Evolutionary conservation across 2,797 vertebrate genomes (phyloP).

Genomic region (Myotis myotis): DNA sequence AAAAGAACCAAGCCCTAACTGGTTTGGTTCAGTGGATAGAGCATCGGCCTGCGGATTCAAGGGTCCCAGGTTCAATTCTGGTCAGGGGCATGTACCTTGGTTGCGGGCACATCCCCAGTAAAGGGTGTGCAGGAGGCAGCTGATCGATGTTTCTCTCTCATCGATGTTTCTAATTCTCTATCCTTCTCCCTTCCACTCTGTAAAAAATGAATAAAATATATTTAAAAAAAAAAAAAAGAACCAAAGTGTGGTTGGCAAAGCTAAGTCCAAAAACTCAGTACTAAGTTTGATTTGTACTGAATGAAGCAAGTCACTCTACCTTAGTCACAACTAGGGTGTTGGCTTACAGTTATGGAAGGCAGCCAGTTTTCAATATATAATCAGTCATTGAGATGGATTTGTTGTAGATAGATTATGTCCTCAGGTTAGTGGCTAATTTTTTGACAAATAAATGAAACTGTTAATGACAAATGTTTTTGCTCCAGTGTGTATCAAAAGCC

Average conservation of each 20-base stretch:
- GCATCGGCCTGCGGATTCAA: too few relatives aligned
- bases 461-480: conserved; percentile 1
- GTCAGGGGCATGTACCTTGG: too few relatives aligned
- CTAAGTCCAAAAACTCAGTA: not conserved
- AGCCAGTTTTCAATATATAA: not conserved
- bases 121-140: too few relatives aligned
- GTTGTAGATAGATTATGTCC: not conserved
- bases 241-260: not conserved
- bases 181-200: too few relatives aligned
- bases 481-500: not conserved
- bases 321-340: not conserved
- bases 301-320: not conserved
- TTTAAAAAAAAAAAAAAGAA: not conserved
- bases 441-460: not conserved
- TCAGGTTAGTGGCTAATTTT: not conserved
- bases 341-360: not conserved
- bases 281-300: not conserved
- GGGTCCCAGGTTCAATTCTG: too few relatives aligned
- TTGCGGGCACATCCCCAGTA: too few relatives aligned
- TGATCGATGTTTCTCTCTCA: too few relatives aligned
- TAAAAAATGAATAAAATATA: too few relatives aligned
- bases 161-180: too few relatives aligned
- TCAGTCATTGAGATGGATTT: not conserved
- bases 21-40: too few relatives aligned
- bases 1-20: not conserved